Conservation (phyloP, 2,113 vertebrate species). For the Pontoporia blainvillei region DNA sequence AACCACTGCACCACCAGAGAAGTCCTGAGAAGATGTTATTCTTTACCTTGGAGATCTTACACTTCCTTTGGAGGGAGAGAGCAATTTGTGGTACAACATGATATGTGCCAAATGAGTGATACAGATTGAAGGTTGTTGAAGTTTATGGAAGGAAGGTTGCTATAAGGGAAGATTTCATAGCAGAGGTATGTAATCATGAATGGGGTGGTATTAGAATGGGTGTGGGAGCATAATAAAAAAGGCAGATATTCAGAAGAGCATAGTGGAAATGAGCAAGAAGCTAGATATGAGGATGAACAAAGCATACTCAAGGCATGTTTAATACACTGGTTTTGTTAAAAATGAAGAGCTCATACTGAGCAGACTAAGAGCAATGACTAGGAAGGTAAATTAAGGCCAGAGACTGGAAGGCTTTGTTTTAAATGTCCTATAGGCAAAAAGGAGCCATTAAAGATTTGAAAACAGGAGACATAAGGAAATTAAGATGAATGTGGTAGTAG, state of each 20-base stretch:
- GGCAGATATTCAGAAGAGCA: not conserved
- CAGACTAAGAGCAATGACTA: not conserved
- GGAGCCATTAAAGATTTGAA: not conserved
- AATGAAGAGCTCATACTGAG: not conserved
- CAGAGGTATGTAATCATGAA: not conserved
- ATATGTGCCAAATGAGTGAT: not conserved
- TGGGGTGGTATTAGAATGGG: not conserved
- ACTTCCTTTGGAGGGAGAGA: not conserved
- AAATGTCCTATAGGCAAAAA: not conserved
- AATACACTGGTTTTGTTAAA: not conserved
- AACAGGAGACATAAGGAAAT: not conserved
- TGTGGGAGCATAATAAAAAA: not conserved
- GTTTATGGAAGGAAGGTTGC: not conserved
- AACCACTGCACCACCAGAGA: too few relatives aligned
- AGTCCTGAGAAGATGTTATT: not conserved
- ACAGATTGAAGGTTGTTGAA: not conserved
- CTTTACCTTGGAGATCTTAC: not conserved
- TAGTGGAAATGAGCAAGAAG: not conserved
- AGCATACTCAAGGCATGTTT: not conserved
- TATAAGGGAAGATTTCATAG: not conserved
- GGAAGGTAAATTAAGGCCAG: conserved; percentile 14
- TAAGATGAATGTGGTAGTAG: not conserved
- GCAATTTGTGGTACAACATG: not conserved
- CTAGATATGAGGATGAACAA: not conserved
- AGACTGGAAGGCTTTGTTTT: not conserved